Conservation (phyloP, 1,140 invertebrate species). For the Eupristina koningsbergeri region DNA sequence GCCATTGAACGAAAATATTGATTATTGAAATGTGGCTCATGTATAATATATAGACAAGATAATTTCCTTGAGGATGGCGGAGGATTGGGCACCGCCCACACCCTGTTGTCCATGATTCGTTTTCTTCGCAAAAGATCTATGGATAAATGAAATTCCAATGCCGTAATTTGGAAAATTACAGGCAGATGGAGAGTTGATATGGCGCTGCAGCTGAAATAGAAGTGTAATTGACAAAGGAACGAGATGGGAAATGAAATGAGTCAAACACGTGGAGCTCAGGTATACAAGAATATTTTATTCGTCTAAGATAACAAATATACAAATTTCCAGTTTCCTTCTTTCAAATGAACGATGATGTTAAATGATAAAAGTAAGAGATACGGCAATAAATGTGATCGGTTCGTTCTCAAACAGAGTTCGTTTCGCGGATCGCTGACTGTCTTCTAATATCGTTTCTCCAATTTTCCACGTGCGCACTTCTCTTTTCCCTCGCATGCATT, state of each 20-base stretch:
- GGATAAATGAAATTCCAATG: neutral
- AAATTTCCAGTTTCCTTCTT: conserved; percentile 61
- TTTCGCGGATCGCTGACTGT: conserved; percentile 10
- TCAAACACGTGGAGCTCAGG: conserved; percentile 58
- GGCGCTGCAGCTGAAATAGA: neutral
- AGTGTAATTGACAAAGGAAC: neutral
- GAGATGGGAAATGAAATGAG: neutral
- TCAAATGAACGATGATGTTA: conserved; percentile 33
- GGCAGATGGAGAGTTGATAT: neutral
- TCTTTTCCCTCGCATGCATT: conserved; percentile 34
- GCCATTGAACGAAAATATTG: neutral
- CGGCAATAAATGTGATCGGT: conserved; percentile 16
- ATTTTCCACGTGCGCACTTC: conserved; percentile 11
- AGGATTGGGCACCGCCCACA: neutral
- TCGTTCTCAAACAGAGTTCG: neutral
- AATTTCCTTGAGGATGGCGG: neutral
- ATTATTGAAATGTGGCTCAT: neutral
- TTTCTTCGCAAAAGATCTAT: neutral
- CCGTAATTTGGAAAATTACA: neutral
- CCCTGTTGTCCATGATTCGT: neutral
- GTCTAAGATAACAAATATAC: conserved; percentile 74
- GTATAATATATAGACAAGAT: neutral
- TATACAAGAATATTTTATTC: conserved; percentile 76
- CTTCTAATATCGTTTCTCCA: neutral
- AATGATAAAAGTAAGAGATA: conserved; percentile 24